These are phyloP conservation scores for Acrobasis consociella DNA, from an alignment of 2,888 invertebrate species.

Conservation along the genomic window DNA sequence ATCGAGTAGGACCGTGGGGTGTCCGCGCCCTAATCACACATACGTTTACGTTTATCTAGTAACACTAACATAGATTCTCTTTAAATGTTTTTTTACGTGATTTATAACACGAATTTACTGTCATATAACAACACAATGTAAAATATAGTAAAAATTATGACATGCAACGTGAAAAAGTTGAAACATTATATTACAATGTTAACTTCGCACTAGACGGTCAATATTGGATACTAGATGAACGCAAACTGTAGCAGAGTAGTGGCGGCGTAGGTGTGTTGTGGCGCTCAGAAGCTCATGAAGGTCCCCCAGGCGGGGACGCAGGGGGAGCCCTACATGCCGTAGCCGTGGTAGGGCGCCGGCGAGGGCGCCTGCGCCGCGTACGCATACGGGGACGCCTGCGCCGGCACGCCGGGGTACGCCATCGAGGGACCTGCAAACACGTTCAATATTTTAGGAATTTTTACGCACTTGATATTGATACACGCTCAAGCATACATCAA, in stretches of 20 bases:
- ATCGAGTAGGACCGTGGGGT: conserved; percentile 1
- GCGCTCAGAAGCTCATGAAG: conserved; percentile 46
- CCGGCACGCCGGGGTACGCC: conserved; percentile 72
- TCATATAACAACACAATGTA: not conserved
- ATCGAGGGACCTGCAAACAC: conserved; percentile 69
- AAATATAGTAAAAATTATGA: not conserved
- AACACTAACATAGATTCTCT: not conserved
- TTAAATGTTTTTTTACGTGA: not conserved
- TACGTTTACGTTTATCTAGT: conserved; percentile 6
- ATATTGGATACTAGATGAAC: not conserved
- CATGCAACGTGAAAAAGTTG: too few species aligned
- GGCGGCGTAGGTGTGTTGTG: not conserved
- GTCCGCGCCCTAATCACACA: not conserved
- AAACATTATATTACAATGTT: too few species aligned
- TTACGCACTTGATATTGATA: not conserved
- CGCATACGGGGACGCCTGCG: conserved; percentile 75
- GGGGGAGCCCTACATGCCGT: conserved; percentile 76
- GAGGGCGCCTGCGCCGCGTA: conserved; percentile 80
- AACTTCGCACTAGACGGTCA: not conserved
- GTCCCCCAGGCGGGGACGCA: conserved; percentile 42
- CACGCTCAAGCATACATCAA: too few species aligned
- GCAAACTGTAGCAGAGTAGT: not conserved
- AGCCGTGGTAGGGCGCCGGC: conserved; percentile 80
- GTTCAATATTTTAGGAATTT: not conserved
- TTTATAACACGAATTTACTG: not conserved